Evolutionary conservation across 2,888 invertebrate genomes (phyloP).

Genomic region (Pachydiplax longipennis): DNA sequence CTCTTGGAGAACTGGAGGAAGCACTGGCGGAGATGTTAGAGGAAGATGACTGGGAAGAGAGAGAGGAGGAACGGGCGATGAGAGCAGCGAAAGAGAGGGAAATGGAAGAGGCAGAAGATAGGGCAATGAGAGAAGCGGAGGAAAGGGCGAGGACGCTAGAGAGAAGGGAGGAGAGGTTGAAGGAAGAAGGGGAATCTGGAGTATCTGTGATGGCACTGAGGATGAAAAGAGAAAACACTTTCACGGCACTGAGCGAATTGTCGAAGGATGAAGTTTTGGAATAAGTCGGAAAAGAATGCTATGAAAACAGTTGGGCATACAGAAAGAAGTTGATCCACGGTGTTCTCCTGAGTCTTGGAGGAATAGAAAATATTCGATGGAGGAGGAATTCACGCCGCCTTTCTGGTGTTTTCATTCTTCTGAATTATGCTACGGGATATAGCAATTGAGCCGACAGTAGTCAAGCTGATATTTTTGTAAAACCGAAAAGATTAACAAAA

Average conservation of each 20-base stretch:
- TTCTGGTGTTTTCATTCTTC: too few relatives aligned
- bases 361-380: too few relatives aligned
- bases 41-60: conserved; percentile 18
- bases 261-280: not conserved
- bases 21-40: conserved; percentile 32
- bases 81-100: not conserved
- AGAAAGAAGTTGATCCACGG: too few relatives aligned
- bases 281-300: not conserved
- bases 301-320: not conserved
- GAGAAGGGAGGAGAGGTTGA: not conserved
- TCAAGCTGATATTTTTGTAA: too few relatives aligned
- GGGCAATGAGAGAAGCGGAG: not conserved
- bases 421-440: too few relatives aligned
- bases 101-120: not conserved
- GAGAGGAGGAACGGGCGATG: not conserved
- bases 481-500: too few relatives aligned
- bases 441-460: too few relatives aligned
- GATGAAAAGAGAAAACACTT: conserved; percentile 18
- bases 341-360: too few relatives aligned
- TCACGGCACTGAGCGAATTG: conserved; percentile 12
- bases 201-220: not conserved
- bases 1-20: conserved; percentile 22
- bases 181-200: not conserved
- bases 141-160: too few relatives aligned
- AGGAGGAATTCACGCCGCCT: too few relatives aligned